Conservation (phyloP, 2,797 vertebrate genomes). For the Petrocephalus schoutedeni region DNA sequence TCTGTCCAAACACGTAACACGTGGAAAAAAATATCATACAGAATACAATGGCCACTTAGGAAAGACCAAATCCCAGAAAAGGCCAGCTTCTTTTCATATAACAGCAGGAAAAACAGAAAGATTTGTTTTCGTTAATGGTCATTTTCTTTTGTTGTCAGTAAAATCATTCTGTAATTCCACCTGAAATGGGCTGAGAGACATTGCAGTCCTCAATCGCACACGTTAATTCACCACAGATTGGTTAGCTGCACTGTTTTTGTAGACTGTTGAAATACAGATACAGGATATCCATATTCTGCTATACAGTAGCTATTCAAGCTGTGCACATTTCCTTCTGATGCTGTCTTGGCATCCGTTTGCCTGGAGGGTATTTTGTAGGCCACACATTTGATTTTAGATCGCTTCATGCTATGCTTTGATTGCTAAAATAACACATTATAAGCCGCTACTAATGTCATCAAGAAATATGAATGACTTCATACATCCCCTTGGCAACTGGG, state of each 20-base stretch:
- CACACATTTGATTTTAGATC: neutral
- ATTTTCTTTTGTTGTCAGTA: neutral
- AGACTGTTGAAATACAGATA: neutral
- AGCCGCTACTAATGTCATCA: neutral
- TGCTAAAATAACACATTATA: slow-evolving; percentile 1
- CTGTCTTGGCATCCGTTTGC: neutral
- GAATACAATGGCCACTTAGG: neutral
- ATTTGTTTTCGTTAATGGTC: neutral
- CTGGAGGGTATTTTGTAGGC: neutral
- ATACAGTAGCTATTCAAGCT: neutral
- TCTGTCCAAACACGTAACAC: neutral
- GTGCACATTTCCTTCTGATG: neutral
- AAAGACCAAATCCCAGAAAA: neutral
- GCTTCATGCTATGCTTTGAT: neutral
- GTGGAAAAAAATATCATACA: neutral
- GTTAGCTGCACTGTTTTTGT: neutral
- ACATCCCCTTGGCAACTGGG: neutral
- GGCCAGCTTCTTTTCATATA: neutral
- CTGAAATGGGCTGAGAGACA: neutral
- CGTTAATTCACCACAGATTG: too few relatives aligned
- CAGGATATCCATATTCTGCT: neutral
- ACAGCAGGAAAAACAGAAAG: neutral
- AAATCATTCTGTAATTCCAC: neutral
- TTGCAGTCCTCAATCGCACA: neutral
- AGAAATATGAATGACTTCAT: neutral